Conservation (phyloP, 2,797 vertebrate genomes). For the Dendrocincla tyrannina region DNA sequence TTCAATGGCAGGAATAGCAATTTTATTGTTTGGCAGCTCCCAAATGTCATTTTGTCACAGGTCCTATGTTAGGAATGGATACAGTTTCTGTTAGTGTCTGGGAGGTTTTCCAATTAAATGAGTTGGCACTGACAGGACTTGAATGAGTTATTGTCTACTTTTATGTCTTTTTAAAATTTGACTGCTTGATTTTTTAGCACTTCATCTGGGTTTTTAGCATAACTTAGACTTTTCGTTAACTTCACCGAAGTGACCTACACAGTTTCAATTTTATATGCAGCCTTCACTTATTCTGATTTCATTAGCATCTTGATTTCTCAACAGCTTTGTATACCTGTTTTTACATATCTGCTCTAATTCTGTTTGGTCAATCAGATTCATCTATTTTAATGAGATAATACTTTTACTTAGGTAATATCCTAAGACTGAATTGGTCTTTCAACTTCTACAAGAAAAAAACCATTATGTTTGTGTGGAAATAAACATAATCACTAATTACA, state of each 20-base stretch:
- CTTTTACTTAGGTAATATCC: background rate
- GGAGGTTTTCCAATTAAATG: conserved; percentile 33
- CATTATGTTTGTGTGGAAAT: background rate
- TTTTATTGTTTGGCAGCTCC: conserved; percentile 17
- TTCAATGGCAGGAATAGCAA: background rate
- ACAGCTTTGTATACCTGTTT: background rate
- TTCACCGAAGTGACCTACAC: background rate
- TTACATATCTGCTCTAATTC: background rate
- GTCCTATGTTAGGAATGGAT: background rate
- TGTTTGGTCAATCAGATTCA: background rate
- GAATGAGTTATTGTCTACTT: background rate
- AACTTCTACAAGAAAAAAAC: background rate
- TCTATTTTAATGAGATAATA: background rate
- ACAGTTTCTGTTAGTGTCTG: background rate
- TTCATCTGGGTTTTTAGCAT: background rate
- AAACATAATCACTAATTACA: background rate
- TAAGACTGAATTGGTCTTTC: background rate
- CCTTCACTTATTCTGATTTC: background rate
- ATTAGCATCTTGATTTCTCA: background rate
- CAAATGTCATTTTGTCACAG: background rate
- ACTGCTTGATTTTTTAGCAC: background rate
- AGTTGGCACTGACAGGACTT: background rate
- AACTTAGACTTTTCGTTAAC: background rate
- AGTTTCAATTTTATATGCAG: background rate
- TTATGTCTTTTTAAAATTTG: background rate